Percentiles rank a stretch among this genome's conserved stretches.
phyloP scores from a whole-genome alignment of 2,888 invertebrate species.

The Noctua janthe region DNA sequence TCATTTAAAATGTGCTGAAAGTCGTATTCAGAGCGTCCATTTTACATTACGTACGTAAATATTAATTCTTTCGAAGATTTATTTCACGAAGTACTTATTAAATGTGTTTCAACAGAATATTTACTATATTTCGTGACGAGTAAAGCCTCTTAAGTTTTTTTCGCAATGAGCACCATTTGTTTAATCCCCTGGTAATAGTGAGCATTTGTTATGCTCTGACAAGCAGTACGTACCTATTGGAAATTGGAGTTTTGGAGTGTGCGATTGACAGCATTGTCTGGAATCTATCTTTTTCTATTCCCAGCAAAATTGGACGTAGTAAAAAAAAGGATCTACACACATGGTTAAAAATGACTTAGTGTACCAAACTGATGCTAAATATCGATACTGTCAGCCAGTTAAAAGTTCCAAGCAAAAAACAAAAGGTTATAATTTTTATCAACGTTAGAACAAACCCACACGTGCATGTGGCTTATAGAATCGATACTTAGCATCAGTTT shows the following conservation, averaged over 20 bases:
- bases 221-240: slow-evolving; percentile 9
- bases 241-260: slow-evolving; percentile 17
- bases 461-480: not conserved
- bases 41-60: slow-evolving; percentile 1
- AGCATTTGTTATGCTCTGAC: slow-evolving; percentile 18
- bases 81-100: slow-evolving; percentile 21
- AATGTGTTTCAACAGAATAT: slow-evolving; percentile 25
- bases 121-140: slow-evolving; percentile 17
- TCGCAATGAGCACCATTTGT: slow-evolving; percentile 7
- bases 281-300: not conserved
- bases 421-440: no score
- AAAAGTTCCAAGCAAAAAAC: no score
- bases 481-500: not conserved
- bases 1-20: not conserved
- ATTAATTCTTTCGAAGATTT: slow-evolving; percentile 17
- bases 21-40: not conserved
- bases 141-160: slow-evolving; percentile 46
- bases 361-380: not conserved
- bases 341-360: not conserved
- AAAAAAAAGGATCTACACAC: not conserved
- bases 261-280: slow-evolving; percentile 2
- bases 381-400: not conserved
- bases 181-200: slow-evolving; percentile 51
- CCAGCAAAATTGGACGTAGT: not conserved
- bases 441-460: not conserved